Conservation (phyloP, 2,113 vertebrate genomes). For the Oreochromis tanganicae region DNA sequence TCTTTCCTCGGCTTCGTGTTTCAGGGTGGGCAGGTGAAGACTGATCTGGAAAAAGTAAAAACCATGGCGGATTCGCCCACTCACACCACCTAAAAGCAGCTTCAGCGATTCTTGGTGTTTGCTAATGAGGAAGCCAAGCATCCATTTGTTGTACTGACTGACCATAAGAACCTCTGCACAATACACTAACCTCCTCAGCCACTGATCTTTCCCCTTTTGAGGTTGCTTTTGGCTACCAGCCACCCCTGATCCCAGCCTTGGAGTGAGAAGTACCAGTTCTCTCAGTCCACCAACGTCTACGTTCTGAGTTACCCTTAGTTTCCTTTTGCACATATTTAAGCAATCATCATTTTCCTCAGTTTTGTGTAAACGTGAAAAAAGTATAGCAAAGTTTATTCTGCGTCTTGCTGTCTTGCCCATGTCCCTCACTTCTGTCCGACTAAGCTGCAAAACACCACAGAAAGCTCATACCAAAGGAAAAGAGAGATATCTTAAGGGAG, state of each 20-base stretch:
- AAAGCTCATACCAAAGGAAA: background rate
- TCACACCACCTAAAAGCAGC: background rate
- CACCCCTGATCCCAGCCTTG: background rate
- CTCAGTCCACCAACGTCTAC: background rate
- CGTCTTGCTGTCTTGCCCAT: background rate
- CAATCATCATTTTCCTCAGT: background rate
- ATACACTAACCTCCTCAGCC: background rate
- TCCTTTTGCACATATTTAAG: background rate
- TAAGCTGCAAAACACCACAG: background rate
- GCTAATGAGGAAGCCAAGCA: rapidly evolving
- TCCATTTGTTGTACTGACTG: background rate
- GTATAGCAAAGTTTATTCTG: background rate
- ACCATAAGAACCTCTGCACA: background rate
- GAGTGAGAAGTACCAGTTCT: background rate
- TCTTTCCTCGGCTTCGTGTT: background rate
- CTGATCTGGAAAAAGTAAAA: background rate
- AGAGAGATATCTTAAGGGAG: background rate
- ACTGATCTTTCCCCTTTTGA: background rate
- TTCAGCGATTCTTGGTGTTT: background rate
- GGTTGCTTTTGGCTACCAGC: rapidly evolving
- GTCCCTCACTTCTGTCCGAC: rapidly evolving
- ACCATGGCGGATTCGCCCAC: background rate
- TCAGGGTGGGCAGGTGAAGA: background rate
- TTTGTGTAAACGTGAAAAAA: background rate
- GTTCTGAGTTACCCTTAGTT: background rate